phyloP scores from a whole-genome alignment of 2,888 invertebrate genomes.

The Strigamia crassipes region DNA sequence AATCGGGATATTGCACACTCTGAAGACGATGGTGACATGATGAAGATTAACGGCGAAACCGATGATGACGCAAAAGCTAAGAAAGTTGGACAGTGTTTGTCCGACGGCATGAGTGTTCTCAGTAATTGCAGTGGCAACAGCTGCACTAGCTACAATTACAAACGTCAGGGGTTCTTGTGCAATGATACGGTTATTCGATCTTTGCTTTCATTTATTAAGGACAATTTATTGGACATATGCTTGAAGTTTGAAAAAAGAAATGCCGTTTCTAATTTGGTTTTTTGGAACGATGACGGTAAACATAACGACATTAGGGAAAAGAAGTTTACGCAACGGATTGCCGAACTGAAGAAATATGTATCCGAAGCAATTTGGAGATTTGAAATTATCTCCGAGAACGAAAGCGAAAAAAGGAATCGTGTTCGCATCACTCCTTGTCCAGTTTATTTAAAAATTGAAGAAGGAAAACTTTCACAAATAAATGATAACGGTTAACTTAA shows the following conservation, averaged over 20 bases:
- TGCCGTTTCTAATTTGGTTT: not conserved
- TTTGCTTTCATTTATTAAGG: not conserved
- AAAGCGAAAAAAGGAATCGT: not conserved
- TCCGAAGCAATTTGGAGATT: conserved; percentile 4
- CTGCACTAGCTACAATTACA: not conserved
- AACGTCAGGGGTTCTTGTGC: not conserved
- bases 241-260: not conserved
- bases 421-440: not conserved
- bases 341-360: not conserved
- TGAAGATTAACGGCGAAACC: not conserved
- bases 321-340: not conserved
- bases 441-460: conserved; percentile 1
- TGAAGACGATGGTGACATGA: not conserved
- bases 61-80: not conserved
- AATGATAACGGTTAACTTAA: not conserved
- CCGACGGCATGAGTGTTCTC: not conserved
- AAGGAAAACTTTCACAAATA: not conserved
- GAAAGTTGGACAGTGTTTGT: not conserved
- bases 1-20: not conserved
- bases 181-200: not conserved
- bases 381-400: not conserved
- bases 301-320: not conserved
- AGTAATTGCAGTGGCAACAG: not conserved
- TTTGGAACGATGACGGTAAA: not conserved
- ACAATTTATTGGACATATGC: conserved; percentile 19